phyloP scores from a whole-genome alignment of 2,113 vertebrate species.

The Actenoides lindsayi region DNA sequence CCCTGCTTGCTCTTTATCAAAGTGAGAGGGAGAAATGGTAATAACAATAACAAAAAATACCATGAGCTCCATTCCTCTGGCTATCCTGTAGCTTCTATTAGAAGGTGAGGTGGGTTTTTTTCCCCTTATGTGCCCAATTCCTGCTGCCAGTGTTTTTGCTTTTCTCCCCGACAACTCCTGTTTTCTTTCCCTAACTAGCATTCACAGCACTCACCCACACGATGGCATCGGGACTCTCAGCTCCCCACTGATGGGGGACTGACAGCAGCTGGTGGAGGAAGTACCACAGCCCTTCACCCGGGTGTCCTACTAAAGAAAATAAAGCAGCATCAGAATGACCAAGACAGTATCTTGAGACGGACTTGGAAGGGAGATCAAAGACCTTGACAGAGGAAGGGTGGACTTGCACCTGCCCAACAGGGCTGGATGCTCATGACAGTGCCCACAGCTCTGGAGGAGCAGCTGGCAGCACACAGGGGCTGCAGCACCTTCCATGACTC shows the following conservation, averaged over 20 bases:
- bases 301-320: background rate
- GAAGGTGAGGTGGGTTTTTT: accelerated
- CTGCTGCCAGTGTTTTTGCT: background rate
- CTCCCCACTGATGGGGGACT: background rate
- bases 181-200: background rate
- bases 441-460: background rate
- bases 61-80: accelerated
- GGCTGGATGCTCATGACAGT: background rate
- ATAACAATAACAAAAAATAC: background rate
- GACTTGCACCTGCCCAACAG: background rate
- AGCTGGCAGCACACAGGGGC: background rate
- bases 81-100: background rate
- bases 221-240: conserved; percentile 58
- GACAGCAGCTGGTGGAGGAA: background rate
- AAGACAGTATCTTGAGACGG: accelerated
- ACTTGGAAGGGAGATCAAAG: background rate
- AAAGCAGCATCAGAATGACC: background rate
- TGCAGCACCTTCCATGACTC: background rate
- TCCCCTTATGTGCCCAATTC: background rate
- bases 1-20: background rate
- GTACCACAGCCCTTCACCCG: background rate
- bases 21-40: background rate
- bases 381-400: background rate
- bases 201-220: conserved; percentile 61
- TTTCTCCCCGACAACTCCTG: background rate